Evolutionary conservation across 2,113 vertebrate species (phyloP).

Genomic region (Syrmaticus mikado): DNA sequence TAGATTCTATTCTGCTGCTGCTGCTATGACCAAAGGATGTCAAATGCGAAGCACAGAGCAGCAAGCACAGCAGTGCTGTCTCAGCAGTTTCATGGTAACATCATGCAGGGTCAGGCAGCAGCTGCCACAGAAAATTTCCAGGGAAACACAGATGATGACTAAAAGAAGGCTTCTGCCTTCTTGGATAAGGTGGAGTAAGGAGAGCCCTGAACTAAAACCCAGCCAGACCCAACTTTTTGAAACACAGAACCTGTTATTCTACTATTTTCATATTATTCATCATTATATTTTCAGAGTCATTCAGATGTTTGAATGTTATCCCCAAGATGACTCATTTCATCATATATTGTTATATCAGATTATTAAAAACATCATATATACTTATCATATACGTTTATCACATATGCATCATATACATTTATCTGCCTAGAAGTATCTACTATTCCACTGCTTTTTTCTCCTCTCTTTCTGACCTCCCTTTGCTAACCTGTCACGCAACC

Average conservation of each 20-base stretch:
- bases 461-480: background rate
- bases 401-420: background rate
- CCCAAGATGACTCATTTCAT: background rate
- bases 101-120: rapidly evolving
- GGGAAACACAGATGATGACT: background rate
- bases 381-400: too few species aligned
- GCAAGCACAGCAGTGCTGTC: background rate
- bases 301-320: background rate
- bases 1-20: background rate
- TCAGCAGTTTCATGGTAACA: background rate
- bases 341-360: background rate
- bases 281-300: background rate
- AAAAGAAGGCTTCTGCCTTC: background rate
- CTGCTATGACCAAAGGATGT: background rate
- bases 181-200: background rate
- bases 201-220: background rate
- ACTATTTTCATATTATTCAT: rapidly evolving
- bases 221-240: background rate
- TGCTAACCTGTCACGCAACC: background rate
- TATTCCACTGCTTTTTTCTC: background rate
- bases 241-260: background rate
- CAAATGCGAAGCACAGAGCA: background rate
- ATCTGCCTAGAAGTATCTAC: background rate
- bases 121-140: background rate
- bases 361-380: background rate